Base-by-base conservation (phyloP, 2,797 vertebrate genomes). In the Amniataba percoides region DNA sequence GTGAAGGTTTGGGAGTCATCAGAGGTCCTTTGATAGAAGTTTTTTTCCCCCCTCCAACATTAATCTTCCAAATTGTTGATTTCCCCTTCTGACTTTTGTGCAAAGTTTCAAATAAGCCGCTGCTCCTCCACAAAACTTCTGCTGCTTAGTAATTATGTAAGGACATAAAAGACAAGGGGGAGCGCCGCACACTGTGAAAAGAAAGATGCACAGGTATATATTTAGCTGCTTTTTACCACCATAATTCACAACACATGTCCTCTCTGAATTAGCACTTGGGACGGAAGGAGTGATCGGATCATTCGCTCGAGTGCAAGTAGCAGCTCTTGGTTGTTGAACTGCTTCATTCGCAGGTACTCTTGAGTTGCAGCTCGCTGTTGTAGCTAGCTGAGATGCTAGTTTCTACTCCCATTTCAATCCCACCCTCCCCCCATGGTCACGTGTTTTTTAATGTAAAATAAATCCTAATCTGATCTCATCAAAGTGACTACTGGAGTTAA, bases 91-190 rank as follows among this genome's bases (percentile, higher is more conserved):
- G 48, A 21, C 5, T 56, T 61, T 43, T 45, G 15, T 68, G 62
- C 36, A 65, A 40, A 62, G n/a, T 39, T 73, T 59, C 39, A 66
- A 57, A 66, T 19, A 27, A 62, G 21, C 34, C 66, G 45, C 45
- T n/a, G 21, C 45, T 60, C 34, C 61, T 15, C 21, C 40, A 53
- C 58, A 58, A 55, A 16, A 25, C 7, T 13, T 14, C 42, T 69
- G 55, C 70, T 78, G 60, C 63, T 65, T 55, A 53, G 59, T 53
- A 64, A 65, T 78, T 71, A 73, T 74, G 72, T 25, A 60, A 63
- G 51, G 31, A 46, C 58, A 74, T 70, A 11, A 71, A 62, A 42
- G 16, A 52, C 49, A 15, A 58, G 31, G 19, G n/a, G 1, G 21
- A 45, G 18, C 25, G 34, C 52, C 42, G 56, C 61, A 66, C 42